Conservation (phyloP, 2,888 invertebrate species). For the Tenthredo amoena region DNA sequence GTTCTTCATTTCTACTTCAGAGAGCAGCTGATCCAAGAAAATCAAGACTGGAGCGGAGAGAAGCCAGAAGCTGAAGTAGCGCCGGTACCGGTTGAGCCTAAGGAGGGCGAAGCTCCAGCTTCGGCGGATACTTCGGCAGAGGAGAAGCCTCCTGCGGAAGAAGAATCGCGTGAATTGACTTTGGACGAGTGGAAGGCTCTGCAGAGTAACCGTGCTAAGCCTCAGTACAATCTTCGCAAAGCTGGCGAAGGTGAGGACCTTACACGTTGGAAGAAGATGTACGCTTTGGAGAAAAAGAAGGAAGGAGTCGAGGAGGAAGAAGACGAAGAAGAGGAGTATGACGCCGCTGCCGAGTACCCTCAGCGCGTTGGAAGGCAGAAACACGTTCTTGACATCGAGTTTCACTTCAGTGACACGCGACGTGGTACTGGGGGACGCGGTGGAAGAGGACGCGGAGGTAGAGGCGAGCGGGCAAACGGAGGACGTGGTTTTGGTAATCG, state of each 20-base stretch:
- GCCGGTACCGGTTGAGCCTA: slow-evolving; percentile 64
- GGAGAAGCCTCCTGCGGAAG: slow-evolving; percentile 83
- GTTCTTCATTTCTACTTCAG: slow-evolving; percentile 61
- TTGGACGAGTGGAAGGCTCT: slow-evolving; percentile 97
- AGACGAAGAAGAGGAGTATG: slow-evolving; percentile 86
- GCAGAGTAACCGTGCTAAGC: slow-evolving; percentile 89
- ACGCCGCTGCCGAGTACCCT: slow-evolving; percentile 87
- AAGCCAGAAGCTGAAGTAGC: slow-evolving; percentile 79
- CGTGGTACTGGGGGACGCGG: slow-evolving; percentile 86
- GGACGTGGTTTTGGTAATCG: slow-evolving; percentile 79
- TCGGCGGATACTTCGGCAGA: slow-evolving; percentile 73
- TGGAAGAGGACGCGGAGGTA: slow-evolving; percentile 82
- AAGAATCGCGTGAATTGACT: slow-evolving; percentile 92
- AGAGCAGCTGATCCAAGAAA: slow-evolving; percentile 74
- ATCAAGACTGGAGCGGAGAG: slow-evolving; percentile 75
- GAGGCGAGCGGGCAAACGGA: slow-evolving; percentile 77
- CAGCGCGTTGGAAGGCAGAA: slow-evolving; percentile 93
- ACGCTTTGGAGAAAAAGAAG: slow-evolving; percentile 88
- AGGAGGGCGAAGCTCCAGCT: slow-evolving; percentile 70
- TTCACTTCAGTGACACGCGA: slow-evolving; percentile 90
- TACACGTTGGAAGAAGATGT: slow-evolving; percentile 95
- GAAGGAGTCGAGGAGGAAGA: slow-evolving; percentile 83
- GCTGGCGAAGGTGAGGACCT: slow-evolving; percentile 96
- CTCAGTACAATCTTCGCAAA: slow-evolving; percentile 94
- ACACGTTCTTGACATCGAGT: slow-evolving; percentile 92